Evolutionary conservation across 2,888 invertebrate genomes (phyloP), one percentile per base, ranked within the genome.

Genomic region (Asteroscopus sphinx): DNA sequence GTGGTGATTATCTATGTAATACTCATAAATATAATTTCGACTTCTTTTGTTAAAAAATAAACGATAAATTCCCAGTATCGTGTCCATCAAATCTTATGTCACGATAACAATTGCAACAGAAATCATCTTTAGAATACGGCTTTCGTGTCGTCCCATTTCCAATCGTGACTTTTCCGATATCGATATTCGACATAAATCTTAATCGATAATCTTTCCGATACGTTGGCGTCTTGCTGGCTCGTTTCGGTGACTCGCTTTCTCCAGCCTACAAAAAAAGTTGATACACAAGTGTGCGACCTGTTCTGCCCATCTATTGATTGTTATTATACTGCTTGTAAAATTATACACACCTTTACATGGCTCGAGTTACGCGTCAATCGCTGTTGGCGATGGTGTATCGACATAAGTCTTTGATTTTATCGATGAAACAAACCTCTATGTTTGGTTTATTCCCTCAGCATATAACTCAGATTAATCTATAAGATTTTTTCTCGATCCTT

Each of bases 211-310:
- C 73, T 71, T 59, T 59, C 62, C 61, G 57, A 68, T 72, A 65
- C 63, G 51, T 63, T 70, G 69, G 61, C 71, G 71, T 71, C 66
- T 73, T 44, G 59, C 48, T 73, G 77, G 69, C 78, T 77, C 67
- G 69, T 77, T 74, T 76, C 57, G 76, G 63, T 61, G 59, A 73
- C 75, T 79, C 81, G 83, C 90, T 90, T 91, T 91, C 90, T 83
- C 89, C 83, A 80, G 78, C 81, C 80, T 68, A 87, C 80, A 76
- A 76, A 76, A 61, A 87, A 85, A 82, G 77, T 76, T 76, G 81
- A 82, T 80, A 77, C 69, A 57, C 81, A 78, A 80, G 77, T 77
- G 73, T 75, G 58, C 48, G 76, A 80, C 81, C 79, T 76, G 83
- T 78, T 79, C 71, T 70, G 76, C 63, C 74, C 71, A 77, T 83